Evolutionary conservation across 2,113 vertebrate species (phyloP).

Genomic region (Serinus canaria): DNA sequence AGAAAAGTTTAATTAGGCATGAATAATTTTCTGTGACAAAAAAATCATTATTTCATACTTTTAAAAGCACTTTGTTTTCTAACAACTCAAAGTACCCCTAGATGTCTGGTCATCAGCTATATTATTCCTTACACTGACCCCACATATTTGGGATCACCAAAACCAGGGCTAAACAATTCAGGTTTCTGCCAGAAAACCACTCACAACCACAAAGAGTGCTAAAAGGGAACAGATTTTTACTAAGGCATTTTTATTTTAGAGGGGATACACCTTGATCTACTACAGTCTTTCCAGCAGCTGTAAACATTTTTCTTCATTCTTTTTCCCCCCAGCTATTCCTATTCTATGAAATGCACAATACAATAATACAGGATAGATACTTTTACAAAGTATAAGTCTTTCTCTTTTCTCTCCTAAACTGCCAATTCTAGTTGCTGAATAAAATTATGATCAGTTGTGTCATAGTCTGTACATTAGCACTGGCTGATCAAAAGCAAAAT

Average conservation of each 20-base stretch:
- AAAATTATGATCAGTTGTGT: not conserved
- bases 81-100: not conserved
- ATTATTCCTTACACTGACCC: not conserved
- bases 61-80: not conserved
- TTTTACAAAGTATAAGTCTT: not conserved
- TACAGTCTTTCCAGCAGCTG: not conserved
- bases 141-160: accelerated
- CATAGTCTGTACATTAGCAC: not conserved
- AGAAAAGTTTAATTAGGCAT: not conserved
- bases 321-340: not conserved
- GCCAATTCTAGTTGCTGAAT: not conserved
- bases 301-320: not conserved
- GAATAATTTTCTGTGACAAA: not conserved
- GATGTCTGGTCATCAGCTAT: not conserved
- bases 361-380: not conserved
- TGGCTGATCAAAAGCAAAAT: constrained; percentile 30
- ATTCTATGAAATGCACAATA: not conserved
- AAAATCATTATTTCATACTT: not conserved
- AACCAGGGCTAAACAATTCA: not conserved
- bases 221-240: not conserved
- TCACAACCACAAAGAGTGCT: accelerated
- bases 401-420: not conserved
- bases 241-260: not conserved
- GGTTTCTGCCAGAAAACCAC: not conserved
- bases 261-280: not conserved